Evolutionary conservation across 2,888 invertebrate genomes (phyloP).

Genomic region (Nineta flava): DNA sequence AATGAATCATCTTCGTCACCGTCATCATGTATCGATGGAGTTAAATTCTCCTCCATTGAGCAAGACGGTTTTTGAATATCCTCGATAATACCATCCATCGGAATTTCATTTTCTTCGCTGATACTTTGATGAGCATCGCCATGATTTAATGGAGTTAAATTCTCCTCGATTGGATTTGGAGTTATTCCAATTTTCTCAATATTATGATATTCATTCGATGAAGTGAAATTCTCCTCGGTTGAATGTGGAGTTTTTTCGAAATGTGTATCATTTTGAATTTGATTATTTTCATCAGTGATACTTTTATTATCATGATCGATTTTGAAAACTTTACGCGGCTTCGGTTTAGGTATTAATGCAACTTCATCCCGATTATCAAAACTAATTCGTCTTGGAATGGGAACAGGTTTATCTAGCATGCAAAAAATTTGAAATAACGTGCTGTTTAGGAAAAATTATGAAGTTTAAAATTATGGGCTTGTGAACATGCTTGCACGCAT

Average conservation of each 20-base stretch:
- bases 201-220: too few species aligned
- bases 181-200: too few species aligned
- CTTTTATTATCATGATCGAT: not conserved
- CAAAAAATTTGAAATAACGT: slow-evolving; percentile 14
- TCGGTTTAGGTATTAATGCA: slow-evolving; percentile 11
- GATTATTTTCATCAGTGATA: slow-evolving; percentile 1
- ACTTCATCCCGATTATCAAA: slow-evolving; percentile 7
- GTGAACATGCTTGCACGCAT: too few species aligned
- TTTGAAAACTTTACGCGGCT: slow-evolving; percentile 2
- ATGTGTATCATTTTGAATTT: slow-evolving; percentile 7
- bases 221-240: too few species aligned
- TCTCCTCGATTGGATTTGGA: too few species aligned
- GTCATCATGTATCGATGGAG: not conserved
- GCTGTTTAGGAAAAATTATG: not conserved
- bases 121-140: not conserved
- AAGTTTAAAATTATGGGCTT: not conserved
- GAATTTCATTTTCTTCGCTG: not conserved
- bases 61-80: too few species aligned
- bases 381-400: slow-evolving; percentile 10
- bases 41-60: too few species aligned
- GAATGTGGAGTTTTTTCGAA: not conserved
- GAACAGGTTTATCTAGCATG: slow-evolving; percentile 20
- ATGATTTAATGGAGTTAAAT: not conserved
- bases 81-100: not conserved
- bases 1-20: not conserved